Evolutionary conservation across 2,113 vertebrate species (phyloP).

Genomic region (Oncorhynchus kisutch): DNA sequence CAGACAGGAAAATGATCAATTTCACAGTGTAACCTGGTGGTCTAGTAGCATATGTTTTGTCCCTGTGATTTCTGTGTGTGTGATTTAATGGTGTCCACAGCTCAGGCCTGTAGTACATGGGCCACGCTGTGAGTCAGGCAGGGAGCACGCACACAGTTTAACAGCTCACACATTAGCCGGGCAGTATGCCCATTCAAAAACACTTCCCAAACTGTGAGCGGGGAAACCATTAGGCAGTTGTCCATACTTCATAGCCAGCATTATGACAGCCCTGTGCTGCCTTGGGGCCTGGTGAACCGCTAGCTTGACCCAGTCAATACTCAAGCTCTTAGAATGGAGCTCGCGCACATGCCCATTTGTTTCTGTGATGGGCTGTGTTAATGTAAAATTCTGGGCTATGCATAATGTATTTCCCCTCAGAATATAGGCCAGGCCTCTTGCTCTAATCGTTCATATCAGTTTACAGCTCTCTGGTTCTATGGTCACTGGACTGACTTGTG

Average conservation of each 20-base stretch:
- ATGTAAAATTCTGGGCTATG: constrained; percentile 48
- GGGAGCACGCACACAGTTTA: constrained; percentile 36
- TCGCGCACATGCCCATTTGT: constrained; percentile 49
- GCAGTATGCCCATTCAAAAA: constrained; percentile 52
- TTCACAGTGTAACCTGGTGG: no score
- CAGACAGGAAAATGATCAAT: no score
- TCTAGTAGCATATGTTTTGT: no score
- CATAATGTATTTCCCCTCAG: constrained; percentile 58
- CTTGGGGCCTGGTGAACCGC: constrained; percentile 13
- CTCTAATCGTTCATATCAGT: constrained; percentile 6
- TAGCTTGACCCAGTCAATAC: constrained; percentile 56
- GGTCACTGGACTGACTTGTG: constrained; percentile 38
- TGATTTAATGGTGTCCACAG: constrained; percentile 30
- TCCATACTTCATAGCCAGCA: constrained; percentile 33
- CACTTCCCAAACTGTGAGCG: constrained; percentile 28
- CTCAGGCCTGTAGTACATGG: constrained; percentile 4
- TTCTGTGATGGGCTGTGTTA: constrained; percentile 49
- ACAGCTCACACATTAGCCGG: constrained; percentile 53
- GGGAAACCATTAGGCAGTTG: constrained; percentile 50
- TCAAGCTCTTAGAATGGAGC: constrained; percentile 48
- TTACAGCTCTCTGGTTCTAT: neutral
- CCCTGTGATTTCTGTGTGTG: constrained; percentile 1
- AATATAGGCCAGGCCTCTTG: constrained; percentile 56
- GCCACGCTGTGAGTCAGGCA: constrained; percentile 37
- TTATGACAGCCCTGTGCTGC: constrained; percentile 39